These are phyloP conservation scores for Acanthisitta chloris DNA, from an alignment of 2,113 vertebrate genomes.

Conservation along the genomic window DNA sequence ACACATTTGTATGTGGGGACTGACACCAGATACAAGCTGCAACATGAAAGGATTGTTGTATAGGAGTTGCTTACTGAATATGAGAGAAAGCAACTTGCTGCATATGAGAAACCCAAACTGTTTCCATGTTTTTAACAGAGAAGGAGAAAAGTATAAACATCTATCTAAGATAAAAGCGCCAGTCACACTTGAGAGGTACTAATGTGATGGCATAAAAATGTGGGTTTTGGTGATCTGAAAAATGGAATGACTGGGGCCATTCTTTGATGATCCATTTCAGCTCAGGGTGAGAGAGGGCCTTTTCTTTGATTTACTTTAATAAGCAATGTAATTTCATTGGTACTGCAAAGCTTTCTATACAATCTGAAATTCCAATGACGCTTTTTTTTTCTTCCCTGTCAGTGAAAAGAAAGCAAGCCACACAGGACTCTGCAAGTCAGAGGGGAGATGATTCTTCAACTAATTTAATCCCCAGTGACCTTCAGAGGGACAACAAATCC, in stretches of 20 bases:
- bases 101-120: too few species aligned
- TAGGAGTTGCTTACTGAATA: background rate
- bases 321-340: background rate
- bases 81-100: background rate
- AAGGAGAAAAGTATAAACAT: background rate
- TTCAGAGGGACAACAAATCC: constrained; percentile 62
- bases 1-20: background rate
- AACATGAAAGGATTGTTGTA: background rate
- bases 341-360: background rate
- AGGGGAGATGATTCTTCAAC: background rate
- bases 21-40: background rate
- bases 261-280: background rate
- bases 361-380: background rate
- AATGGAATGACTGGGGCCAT: background rate
- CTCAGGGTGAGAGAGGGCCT: background rate
- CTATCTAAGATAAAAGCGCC: background rate
- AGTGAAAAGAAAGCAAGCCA: constrained; percentile 70
- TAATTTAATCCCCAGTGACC: constrained; percentile 56
- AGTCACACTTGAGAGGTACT: background rate
- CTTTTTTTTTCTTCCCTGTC: background rate
- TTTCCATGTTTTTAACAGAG: background rate
- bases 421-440: background rate
- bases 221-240: background rate
- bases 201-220: background rate
- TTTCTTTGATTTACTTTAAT: background rate